phyloP scores from a whole-genome alignment of 1,140 invertebrate genomes.

The Drosophila burlai region DNA sequence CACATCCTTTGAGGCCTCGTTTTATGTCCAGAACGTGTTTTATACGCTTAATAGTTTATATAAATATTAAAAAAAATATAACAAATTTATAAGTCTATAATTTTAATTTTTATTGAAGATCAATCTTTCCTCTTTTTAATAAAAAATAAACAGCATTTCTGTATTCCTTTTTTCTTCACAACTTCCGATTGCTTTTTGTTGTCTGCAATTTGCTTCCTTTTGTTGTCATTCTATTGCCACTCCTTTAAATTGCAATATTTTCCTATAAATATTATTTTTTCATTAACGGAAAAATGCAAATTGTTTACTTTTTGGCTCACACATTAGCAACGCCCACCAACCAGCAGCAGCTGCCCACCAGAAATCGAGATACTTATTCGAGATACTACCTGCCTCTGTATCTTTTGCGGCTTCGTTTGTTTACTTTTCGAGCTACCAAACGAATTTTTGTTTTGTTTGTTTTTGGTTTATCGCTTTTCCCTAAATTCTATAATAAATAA shows the following conservation, averaged over 20 bases:
- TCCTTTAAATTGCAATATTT: constrained; percentile 24
- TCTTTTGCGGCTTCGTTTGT: constrained; percentile 40
- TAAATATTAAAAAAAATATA: no score
- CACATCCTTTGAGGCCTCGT: no score
- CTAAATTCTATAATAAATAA: constrained; percentile 55
- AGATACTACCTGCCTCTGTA: constrained; percentile 33
- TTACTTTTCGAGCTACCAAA: constrained; percentile 48
- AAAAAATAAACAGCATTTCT: neutral
- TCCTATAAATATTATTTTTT: constrained; percentile 67
- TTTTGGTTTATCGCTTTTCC: constrained; percentile 47
- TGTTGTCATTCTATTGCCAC: constrained; percentile 7
- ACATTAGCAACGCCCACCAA: constrained; percentile 58
- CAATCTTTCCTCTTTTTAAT: neutral
- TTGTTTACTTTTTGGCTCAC: constrained; percentile 55
- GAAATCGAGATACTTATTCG: constrained; percentile 2
- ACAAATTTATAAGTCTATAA: no score
- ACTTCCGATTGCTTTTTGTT: constrained; percentile 1
- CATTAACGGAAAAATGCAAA: constrained; percentile 71
- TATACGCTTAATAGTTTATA: no score
- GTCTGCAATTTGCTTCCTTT: constrained; percentile 6
- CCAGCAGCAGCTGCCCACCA: constrained; percentile 40
- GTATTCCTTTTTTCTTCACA: no score
- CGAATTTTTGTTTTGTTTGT: constrained; percentile 62
- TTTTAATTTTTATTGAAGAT: no score
- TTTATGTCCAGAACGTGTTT: no score